Conservation (phyloP, 2,888 invertebrate species). For the Dorcus hopei region DNA sequence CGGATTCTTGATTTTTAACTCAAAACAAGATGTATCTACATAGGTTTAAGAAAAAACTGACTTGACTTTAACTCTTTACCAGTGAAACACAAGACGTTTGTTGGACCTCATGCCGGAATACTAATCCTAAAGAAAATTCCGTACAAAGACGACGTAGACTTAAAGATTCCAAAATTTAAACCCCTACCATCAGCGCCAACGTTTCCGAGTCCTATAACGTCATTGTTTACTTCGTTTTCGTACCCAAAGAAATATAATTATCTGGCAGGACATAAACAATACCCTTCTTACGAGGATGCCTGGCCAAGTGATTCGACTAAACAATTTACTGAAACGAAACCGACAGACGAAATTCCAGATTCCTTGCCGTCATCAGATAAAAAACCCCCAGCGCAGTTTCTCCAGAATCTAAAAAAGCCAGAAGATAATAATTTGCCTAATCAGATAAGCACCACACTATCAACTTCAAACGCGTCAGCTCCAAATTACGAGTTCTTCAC, state of each 20-base stretch:
- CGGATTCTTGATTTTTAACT: too few relatives aligned
- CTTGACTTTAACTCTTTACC: slow-evolving; percentile 34
- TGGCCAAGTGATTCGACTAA: slow-evolving; percentile 12
- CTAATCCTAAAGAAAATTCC: slow-evolving; percentile 46
- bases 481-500: too few relatives aligned
- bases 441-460: too few relatives aligned
- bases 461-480: too few relatives aligned
- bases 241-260: slow-evolving; percentile 7
- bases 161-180: slow-evolving; percentile 32
- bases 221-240: slow-evolving; percentile 9
- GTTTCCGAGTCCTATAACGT: slow-evolving; percentile 4
- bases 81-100: slow-evolving; percentile 32
- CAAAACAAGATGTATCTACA: too few relatives aligned
- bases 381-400: too few relatives aligned
- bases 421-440: too few relatives aligned
- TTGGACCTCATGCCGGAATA: slow-evolving; percentile 39
- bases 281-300: slow-evolving; percentile 4
- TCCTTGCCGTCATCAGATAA: too few relatives aligned
- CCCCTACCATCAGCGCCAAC: slow-evolving; percentile 17
- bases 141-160: slow-evolving; percentile 18
- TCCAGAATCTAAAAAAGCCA: too few relatives aligned
- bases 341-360: neutral
- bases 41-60: slow-evolving; percentile 2
- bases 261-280: neutral
- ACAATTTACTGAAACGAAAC: slow-evolving; percentile 4